phyloP scores from a whole-genome alignment of 2,797 vertebrate species.

The Siniperca obscura region DNA sequence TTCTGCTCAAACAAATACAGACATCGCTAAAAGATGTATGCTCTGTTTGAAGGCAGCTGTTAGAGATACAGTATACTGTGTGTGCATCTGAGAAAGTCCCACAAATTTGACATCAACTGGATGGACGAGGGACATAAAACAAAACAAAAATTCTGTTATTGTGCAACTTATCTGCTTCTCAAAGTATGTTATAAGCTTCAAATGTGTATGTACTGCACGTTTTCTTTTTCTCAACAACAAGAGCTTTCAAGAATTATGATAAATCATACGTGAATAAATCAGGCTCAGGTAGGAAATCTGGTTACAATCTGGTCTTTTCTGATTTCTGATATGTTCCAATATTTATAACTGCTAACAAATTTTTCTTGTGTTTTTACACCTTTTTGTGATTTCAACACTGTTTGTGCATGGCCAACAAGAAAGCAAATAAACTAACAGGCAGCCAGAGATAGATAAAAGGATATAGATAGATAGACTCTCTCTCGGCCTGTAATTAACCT shows the following conservation, averaged over 20 bases:
- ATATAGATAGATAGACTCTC: background rate
- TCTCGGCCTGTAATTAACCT: conserved; percentile 19
- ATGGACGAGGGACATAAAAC: background rate
- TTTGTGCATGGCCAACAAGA: background rate
- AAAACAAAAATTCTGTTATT: background rate
- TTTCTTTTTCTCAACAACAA: too few species aligned
- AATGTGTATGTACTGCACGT: too few species aligned
- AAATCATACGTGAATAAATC: too few species aligned
- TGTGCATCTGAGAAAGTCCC: background rate
- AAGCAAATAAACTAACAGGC: background rate
- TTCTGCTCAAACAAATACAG: conserved; percentile 45
- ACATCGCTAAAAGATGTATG: conserved; percentile 13
- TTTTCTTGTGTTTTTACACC: background rate
- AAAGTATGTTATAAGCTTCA: too few species aligned
- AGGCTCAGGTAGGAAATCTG: background rate
- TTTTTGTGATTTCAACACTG: background rate
- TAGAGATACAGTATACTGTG: background rate
- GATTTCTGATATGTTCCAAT: background rate
- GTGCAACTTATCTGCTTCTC: too few species aligned
- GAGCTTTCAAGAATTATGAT: too few species aligned
- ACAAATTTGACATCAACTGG: background rate
- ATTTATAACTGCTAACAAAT: background rate
- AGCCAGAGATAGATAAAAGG: background rate
- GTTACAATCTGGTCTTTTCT: too few species aligned
- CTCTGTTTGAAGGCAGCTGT: conserved; percentile 4